Percentiles rank a stretch among this genome's conserved stretches.
phyloP scores from a whole-genome alignment of 2,888 invertebrate species.

The Ichneumoninae sp. region DNA sequence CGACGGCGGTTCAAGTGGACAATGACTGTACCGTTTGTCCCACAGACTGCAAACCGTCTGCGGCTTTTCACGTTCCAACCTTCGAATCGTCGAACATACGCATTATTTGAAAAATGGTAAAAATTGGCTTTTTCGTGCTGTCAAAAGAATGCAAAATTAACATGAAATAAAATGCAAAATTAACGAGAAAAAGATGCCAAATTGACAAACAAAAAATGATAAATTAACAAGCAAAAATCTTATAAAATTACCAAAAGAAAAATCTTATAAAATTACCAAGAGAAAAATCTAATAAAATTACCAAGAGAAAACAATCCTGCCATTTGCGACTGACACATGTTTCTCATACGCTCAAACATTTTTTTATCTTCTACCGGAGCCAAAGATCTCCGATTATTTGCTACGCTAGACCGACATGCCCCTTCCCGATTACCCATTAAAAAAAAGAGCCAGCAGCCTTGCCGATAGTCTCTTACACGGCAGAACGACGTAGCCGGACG shows the following conservation, averaged over 20 bases:
- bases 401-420: neutral
- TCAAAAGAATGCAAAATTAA: too few species aligned
- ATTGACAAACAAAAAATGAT: neutral
- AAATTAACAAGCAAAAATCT: neutral
- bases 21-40: neutral
- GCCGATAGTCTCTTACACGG: neutral
- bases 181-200: neutral
- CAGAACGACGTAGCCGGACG: neutral
- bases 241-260: neutral
- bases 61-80: neutral
- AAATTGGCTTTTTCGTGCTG: neutral
- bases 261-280: neutral
- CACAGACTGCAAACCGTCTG: neutral
- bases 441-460: neutral
- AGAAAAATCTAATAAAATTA: neutral
- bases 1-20: neutral
- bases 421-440: neutral
- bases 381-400: neutral
- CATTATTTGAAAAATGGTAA: neutral
- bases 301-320: neutral
- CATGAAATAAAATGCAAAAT: neutral
- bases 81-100: neutral
- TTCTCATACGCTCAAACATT: neutral
- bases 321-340: neutral
- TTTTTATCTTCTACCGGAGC: neutral